Conservation (phyloP, 2,888 invertebrate genomes). For the Scrobipalpa costella region DNA sequence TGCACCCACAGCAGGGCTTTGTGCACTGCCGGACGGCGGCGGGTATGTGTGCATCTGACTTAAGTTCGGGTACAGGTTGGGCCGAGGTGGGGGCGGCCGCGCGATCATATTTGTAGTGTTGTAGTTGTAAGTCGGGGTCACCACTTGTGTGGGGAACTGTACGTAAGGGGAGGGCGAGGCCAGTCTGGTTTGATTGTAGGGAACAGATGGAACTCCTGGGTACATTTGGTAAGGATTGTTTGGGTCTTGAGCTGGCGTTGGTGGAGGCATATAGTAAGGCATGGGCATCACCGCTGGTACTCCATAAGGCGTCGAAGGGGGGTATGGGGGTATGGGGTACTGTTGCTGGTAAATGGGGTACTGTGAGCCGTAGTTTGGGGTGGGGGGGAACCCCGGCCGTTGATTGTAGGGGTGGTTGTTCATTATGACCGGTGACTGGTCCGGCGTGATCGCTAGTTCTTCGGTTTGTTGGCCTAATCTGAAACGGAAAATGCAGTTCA, state of each 20-base stretch:
- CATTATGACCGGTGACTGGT: constrained; percentile 55
- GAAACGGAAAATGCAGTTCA: constrained; percentile 40
- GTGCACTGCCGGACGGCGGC: constrained; percentile 33
- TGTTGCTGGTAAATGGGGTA: constrained; percentile 58
- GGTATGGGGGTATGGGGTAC: constrained; percentile 63
- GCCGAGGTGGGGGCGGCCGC: constrained; percentile 51
- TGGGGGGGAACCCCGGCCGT: constrained; percentile 54
- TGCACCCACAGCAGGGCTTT: constrained; percentile 23
- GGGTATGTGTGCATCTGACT: constrained; percentile 62
- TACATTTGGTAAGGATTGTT: constrained; percentile 53
- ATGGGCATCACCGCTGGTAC: neutral
- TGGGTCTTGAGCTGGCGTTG: constrained; percentile 34
- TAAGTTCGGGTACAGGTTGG: constrained; percentile 61
- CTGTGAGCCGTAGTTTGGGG: constrained; percentile 46
- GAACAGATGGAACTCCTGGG: constrained; percentile 51
- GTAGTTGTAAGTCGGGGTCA: constrained; percentile 58
- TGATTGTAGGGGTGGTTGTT: constrained; percentile 69
- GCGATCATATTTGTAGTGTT: constrained; percentile 71
- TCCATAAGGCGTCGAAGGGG: constrained; percentile 57
- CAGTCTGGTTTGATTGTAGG: constrained; percentile 70
- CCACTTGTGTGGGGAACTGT: constrained; percentile 49
- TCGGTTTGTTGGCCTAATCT: constrained; percentile 73
- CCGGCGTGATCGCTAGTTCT: constrained; percentile 58
- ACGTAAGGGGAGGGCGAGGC: constrained; percentile 61
- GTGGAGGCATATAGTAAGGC: constrained; percentile 33